phyloP scores from a whole-genome alignment of 2,888 invertebrate species.

The Drosophila anomalata region DNA sequence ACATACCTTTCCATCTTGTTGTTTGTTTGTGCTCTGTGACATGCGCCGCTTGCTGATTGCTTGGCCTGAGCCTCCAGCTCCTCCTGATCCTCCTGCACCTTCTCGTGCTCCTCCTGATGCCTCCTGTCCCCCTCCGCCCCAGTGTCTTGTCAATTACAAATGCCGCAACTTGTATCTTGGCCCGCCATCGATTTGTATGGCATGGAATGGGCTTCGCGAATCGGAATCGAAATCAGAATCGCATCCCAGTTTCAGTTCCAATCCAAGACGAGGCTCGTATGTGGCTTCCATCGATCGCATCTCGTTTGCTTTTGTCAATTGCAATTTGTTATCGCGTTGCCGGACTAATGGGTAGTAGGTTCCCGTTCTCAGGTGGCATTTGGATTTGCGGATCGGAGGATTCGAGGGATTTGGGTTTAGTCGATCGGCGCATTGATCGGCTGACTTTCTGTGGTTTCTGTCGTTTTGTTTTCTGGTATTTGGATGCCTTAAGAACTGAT shows the following conservation, averaged over 20 bases:
- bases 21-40: conserved; percentile 58
- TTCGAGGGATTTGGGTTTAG: conserved; percentile 54
- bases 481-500: conserved; percentile 27
- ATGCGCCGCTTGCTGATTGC: conserved; percentile 74
- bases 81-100: conserved; percentile 8
- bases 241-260: conserved; percentile 65
- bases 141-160: conserved; percentile 66
- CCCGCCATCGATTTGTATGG: conserved; percentile 79
- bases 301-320: conserved; percentile 80
- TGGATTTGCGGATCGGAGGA: conserved; percentile 46
- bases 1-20: conserved; percentile 10
- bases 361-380: conserved; percentile 42
- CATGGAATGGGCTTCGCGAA: conserved; percentile 55
- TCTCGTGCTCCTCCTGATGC: background rate
- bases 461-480: background rate
- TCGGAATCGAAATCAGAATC: conserved; percentile 81
- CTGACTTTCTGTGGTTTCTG: conserved; percentile 53
- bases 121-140: conserved; percentile 13
- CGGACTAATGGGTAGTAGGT: conserved; percentile 42
- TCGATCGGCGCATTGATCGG: conserved; percentile 14
- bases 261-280: conserved; percentile 44
- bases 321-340: conserved; percentile 80
- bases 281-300: conserved; percentile 57
- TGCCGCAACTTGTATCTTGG: conserved; percentile 79
- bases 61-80: conserved; percentile 43